Conservation (phyloP, 2,797 vertebrate species). For the Pangasius larnaudii region DNA sequence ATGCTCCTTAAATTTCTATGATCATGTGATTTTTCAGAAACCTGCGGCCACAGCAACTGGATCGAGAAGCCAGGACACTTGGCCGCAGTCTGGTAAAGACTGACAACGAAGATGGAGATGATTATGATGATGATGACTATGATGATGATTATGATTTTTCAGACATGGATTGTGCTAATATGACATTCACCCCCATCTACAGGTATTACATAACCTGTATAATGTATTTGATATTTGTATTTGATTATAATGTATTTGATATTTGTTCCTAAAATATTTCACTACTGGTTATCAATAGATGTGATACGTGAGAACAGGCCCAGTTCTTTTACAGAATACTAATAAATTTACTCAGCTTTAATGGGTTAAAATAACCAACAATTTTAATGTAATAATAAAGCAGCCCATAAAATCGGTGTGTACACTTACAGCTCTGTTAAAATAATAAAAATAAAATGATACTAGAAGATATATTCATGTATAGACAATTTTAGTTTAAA, state of each 20-base stretch:
- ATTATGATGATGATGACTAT: slow-evolving; percentile 74
- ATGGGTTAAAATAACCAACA: neutral
- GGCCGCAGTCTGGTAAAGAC: slow-evolving; percentile 79
- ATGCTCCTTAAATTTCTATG: neutral
- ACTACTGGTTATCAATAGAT: neutral
- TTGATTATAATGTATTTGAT: neutral
- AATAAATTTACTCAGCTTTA: neutral
- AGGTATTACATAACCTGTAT: slow-evolving; percentile 70
- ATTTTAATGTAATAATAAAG: neutral
- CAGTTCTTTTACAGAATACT: neutral
- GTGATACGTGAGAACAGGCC: neutral
- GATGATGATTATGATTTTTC: slow-evolving; percentile 81
- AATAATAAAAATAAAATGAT: neutral
- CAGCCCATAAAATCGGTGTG: neutral
- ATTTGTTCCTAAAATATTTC: neutral
- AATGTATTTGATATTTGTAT: neutral
- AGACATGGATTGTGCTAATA: slow-evolving; percentile 77
- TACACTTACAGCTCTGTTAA: neutral
- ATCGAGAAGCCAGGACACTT: slow-evolving; percentile 74
- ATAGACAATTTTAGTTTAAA: neutral
- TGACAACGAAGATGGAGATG: slow-evolving; percentile 69
- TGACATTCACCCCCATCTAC: slow-evolving; percentile 85
- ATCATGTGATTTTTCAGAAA: slow-evolving; percentile 25
- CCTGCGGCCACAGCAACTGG: slow-evolving; percentile 67
- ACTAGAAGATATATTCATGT: neutral